phyloP scores from a whole-genome alignment of 2,113 vertebrate species.

The Anseranas semipalmata region DNA sequence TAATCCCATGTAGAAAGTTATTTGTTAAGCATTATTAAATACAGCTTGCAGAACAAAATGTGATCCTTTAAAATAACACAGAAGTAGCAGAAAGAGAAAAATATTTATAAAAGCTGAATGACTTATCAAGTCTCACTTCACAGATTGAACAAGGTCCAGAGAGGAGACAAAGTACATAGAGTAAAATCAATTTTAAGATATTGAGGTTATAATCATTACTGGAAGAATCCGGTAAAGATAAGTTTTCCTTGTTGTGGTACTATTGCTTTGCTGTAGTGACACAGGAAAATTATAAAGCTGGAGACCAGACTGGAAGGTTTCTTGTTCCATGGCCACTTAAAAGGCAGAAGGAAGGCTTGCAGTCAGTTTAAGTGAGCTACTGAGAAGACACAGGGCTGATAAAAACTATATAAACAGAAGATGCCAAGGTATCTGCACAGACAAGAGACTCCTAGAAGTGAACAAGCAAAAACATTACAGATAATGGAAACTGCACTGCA shows the following conservation, averaged over 20 bases:
- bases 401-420: not conserved
- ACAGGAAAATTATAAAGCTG: not conserved
- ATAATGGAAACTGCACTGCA: not conserved
- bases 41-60: not conserved
- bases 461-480: not conserved
- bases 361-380: not conserved
- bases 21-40: slow-evolving; percentile 13
- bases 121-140: not conserved
- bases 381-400: not conserved
- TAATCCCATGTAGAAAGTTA: not conserved
- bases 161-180: not conserved
- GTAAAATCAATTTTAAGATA: not conserved
- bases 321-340: not conserved
- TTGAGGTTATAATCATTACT: not conserved
- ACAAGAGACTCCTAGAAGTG: not conserved
- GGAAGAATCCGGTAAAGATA: not conserved
- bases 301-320: not conserved
- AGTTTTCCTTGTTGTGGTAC: not conserved
- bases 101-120: not conserved
- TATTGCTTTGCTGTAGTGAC: not conserved
- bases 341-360: not conserved
- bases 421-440: not conserved
- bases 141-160: not conserved
- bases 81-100: not conserved
- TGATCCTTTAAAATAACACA: not conserved